Conservation (phyloP, 1,140 invertebrate species). For the Bacillus rossius region DNA sequence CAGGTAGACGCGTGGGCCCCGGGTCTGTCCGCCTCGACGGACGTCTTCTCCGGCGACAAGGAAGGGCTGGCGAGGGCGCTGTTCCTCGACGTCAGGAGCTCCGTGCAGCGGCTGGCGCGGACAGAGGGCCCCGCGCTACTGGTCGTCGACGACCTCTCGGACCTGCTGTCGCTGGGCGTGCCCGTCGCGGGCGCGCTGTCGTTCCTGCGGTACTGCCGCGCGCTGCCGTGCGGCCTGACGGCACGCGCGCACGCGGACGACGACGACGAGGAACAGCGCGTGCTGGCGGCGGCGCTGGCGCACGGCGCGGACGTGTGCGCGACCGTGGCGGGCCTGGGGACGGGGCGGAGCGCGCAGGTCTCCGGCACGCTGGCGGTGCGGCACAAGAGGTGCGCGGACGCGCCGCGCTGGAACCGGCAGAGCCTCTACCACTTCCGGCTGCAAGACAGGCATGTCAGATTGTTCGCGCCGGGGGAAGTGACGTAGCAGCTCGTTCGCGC, state of each 20-base stretch:
- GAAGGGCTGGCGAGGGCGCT: not conserved
- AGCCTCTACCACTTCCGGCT: constrained; percentile 58
- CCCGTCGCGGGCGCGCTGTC: constrained; percentile 46
- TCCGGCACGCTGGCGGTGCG: constrained; percentile 55
- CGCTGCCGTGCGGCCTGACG: constrained; percentile 2
- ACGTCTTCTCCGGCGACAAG: constrained; percentile 21
- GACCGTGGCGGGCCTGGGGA: constrained; percentile 55
- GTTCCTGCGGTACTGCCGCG: constrained; percentile 36
- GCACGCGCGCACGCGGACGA: constrained; percentile 3
- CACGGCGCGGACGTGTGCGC: constrained; percentile 55
- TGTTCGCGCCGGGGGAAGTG: constrained; percentile 54
- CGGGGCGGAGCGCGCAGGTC: constrained; percentile 59
- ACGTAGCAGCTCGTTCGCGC: not conserved
- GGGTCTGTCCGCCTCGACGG: too few species aligned
- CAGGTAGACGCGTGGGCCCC: too few species aligned
- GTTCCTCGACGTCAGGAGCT: not conserved
- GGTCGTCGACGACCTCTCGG: constrained; percentile 62
- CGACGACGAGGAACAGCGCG: constrained; percentile 4
- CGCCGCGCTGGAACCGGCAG: constrained; percentile 42
- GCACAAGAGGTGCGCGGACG: constrained; percentile 40
- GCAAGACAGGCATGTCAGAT: constrained; percentile 61
- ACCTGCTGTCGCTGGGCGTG: constrained; percentile 57
- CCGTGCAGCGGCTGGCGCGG: constrained; percentile 30
- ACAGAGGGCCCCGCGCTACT: constrained; percentile 39
- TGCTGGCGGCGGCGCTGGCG: constrained; percentile 50